These are phyloP conservation scores for Dendrolimus punctatus DNA, from an alignment of 1,140 invertebrate genomes.

Conservation along the genomic window DNA sequence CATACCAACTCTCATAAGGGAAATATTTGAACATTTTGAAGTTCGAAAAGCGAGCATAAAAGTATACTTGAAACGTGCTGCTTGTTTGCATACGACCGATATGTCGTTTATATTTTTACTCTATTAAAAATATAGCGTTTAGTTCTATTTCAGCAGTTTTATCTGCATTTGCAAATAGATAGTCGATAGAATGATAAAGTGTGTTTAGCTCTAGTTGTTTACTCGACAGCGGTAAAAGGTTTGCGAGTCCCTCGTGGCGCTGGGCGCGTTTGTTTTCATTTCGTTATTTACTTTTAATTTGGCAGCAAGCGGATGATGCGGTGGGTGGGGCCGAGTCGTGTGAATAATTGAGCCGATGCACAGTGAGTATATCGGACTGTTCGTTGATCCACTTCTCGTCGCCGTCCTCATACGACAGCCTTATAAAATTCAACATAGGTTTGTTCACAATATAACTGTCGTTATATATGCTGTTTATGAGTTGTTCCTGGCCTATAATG, in stretches of 20 bases:
- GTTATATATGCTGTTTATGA: no score
- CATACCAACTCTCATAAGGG: no score
- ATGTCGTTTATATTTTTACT: no score
- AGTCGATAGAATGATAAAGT: conserved; percentile 64
- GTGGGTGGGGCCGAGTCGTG: conserved; percentile 46
- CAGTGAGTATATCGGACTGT: conserved; percentile 37
- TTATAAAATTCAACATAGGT: no score
- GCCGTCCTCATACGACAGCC: not conserved
- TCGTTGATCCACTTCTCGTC: conserved; percentile 22
- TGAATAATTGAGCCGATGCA: conserved; percentile 64
- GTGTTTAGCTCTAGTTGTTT: conserved; percentile 66
- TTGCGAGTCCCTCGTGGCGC: conserved; percentile 62
- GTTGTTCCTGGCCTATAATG: no score
- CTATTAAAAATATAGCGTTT: conserved; percentile 11
- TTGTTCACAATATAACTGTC: no score
- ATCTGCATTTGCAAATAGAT: conserved; percentile 58
- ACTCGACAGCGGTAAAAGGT: conserved; percentile 67
- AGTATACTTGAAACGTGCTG: no score
- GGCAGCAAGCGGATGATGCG: conserved; percentile 68
- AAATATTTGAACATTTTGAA: no score
- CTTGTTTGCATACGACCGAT: no score
- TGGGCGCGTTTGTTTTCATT: conserved; percentile 65
- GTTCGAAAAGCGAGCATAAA: no score
- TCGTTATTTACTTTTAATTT: conserved; percentile 72
- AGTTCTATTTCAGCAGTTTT: conserved; percentile 36